Evolutionary conservation across 1,140 invertebrate species (phyloP), one percentile per base, ranked within the genome.

Genomic region (Elymnias hypermnestra): DNA sequence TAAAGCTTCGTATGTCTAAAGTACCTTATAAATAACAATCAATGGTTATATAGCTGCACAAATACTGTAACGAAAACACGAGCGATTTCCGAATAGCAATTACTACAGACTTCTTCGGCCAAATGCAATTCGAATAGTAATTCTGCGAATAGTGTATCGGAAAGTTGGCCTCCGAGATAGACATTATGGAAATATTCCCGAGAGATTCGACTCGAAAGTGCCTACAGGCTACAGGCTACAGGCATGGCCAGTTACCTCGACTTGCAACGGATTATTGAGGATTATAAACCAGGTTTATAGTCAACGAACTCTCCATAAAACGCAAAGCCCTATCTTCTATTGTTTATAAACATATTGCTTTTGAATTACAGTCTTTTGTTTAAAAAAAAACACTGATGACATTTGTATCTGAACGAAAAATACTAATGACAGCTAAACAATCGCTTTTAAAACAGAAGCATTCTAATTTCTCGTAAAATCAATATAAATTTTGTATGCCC

Each of bases 221-320:
- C 45, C 55, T 53, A 42, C 29, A 47, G 43, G 43, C 48, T 39
- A 21, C 14, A n/a, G n/a, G n/a, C n/a, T n/a, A n/a, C n/a, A 57
- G 42, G 50, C 45, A 45, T 40, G 41, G 23, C 36, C 33, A 17
- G 29, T 28, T 17, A 33, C 21, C 22, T 35, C 38, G 41, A 42
- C 38, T 39, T 50, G 42, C 51, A 45, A 54, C 46, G 25, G 31
- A 54, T 41, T 64, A 73, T 72, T 59, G 63, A 61, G 63, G 54
- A 70, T 69, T 69, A 56, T 71, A 72, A 76, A 78, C 65, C 63
- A 71, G 69, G 65, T 72, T 73, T 72, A 65, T 69, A 56, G 61
- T 59, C 43, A 62, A 63, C 12, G 22, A 45, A 53, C 41, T 53
- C 8, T 5, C n/a, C 7, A 7, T 9, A 9, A 26, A 26, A 26